A percentile compares a stretch with the other conserved stretches of the same genome.
Conservation (phyloP, 2,888 invertebrate genomes). For the Clitarchus hookeri region DNA sequence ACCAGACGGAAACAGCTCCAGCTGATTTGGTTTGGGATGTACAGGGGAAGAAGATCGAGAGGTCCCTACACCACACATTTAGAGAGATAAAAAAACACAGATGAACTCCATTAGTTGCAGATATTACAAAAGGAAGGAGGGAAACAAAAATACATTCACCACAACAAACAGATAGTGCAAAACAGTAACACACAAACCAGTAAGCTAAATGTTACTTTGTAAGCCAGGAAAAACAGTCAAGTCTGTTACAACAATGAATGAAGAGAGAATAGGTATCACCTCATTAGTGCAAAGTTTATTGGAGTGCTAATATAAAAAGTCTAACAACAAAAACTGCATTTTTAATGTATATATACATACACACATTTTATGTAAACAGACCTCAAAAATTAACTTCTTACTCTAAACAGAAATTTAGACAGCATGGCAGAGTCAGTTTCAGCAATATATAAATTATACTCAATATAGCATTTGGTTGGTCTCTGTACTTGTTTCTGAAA, state of each 20-base stretch:
- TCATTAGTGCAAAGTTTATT: not conserved
- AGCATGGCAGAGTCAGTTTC: slow-evolving; percentile 22
- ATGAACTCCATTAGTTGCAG: slow-evolving; percentile 4
- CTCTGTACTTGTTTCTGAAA: not conserved
- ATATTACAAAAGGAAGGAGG: not conserved
- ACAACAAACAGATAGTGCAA: not conserved
- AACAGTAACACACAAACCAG: not conserved
- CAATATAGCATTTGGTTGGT: not conserved
- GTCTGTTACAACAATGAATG: not conserved
- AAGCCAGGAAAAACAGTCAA: not conserved
- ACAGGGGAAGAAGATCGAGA: slow-evolving; percentile 65
- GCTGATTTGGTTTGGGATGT: slow-evolving; percentile 71
- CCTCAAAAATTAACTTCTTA: not conserved
- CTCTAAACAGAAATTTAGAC: not conserved
- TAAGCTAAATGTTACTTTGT: not conserved
- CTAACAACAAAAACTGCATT: no score
- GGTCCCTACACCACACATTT: slow-evolving; percentile 50
- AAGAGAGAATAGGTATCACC: not conserved
- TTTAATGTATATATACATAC: not conserved
- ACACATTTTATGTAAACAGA: not conserved
- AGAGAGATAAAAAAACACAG: slow-evolving; percentile 16
- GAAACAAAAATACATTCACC: not conserved
- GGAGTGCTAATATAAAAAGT: no score
- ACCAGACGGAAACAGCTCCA: slow-evolving; percentile 69
- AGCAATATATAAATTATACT: not conserved